A percentile compares a stretch with the other conserved stretches of the same genome.
Evolutionary conservation across 2,888 invertebrate genomes (phyloP).

Genomic region (Agonopterix alstromeriana): DNA sequence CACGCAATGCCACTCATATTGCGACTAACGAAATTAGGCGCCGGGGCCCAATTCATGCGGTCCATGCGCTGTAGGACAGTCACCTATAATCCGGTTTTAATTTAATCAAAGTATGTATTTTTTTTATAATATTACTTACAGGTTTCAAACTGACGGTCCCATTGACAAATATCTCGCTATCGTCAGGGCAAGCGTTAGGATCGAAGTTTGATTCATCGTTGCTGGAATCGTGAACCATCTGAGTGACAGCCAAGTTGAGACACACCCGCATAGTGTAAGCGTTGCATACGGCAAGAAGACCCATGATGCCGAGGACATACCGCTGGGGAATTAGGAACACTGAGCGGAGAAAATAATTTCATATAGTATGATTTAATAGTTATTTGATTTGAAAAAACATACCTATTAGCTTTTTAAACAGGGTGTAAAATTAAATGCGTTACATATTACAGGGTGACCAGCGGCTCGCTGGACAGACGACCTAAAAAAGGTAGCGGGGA

Average conservation of each 20-base stretch:
- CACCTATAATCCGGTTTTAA: too few species aligned
- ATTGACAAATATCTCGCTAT: conserved; percentile 44
- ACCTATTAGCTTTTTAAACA: too few species aligned
- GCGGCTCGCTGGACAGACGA: too few species aligned
- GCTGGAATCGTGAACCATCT: conserved; percentile 76
- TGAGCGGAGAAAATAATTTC: conserved; percentile 48
- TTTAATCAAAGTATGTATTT: too few species aligned
- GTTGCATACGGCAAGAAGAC: conserved; percentile 84
- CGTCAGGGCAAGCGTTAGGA: conserved; percentile 60
- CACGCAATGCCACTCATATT: too few species aligned
- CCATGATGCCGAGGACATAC: conserved; percentile 84
- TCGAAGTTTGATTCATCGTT: conserved; percentile 43
- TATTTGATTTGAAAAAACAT: neutral
- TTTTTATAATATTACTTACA: conserved; percentile 40
- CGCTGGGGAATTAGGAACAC: conserved; percentile 82
- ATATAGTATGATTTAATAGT: neutral
- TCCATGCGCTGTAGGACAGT: too few species aligned
- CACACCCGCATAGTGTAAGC: conserved; percentile 87
- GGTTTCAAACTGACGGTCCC: conserved; percentile 51
- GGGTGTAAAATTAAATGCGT: too few species aligned
- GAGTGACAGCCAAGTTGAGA: conserved; percentile 82
- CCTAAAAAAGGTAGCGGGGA: too few species aligned
- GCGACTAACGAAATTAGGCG: too few species aligned
- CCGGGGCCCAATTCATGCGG: too few species aligned
- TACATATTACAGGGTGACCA: too few species aligned